Percentiles rank a stretch among this genome's conserved stretches.
Conservation (phyloP, 1,140 invertebrate species). For the Drosophila bocki region DNA sequence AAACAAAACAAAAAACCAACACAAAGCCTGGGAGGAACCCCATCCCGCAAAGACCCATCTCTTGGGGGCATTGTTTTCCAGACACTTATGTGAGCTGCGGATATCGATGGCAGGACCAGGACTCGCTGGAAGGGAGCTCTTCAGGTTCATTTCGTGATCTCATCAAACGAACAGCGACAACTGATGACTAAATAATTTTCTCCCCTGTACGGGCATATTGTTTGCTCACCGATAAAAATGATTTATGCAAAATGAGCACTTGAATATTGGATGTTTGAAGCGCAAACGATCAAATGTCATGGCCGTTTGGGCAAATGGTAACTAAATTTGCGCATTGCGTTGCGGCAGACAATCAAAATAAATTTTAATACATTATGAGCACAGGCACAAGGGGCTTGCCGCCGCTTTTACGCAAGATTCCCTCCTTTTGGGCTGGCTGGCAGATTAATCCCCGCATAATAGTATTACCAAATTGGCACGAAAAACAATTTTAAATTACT, state of each 20-base stretch:
- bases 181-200: slow-evolving; percentile 51
- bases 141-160: slow-evolving; percentile 41
- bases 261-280: not conserved
- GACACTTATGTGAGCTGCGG: slow-evolving; percentile 34
- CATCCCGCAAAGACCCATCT: not conserved
- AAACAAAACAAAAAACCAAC: not conserved
- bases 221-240: slow-evolving; percentile 36
- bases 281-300: slow-evolving; percentile 19
- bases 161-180: slow-evolving; percentile 37
- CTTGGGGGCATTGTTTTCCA: slow-evolving; percentile 25
- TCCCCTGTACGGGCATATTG: slow-evolving; percentile 9
- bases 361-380: slow-evolving; percentile 33
- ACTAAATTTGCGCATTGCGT: slow-evolving; percentile 6
- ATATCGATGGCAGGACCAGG: slow-evolving; percentile 36
- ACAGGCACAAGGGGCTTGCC: not conserved
- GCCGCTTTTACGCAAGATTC: not conserved
- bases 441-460: slow-evolving; percentile 30
- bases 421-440: slow-evolving; percentile 3
- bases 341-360: slow-evolving; percentile 27
- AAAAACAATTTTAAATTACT: slow-evolving; percentile 5
- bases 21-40: not conserved
- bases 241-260: slow-evolving; percentile 35
- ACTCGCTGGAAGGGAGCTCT: not conserved
- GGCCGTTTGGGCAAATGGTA: slow-evolving; percentile 1
- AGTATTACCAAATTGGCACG: slow-evolving; percentile 38